A percentile compares a stretch with the other conserved stretches of the same genome.
Conservation (phyloP, 2,888 invertebrate genomes). For the Phlogophora meticulosa region DNA sequence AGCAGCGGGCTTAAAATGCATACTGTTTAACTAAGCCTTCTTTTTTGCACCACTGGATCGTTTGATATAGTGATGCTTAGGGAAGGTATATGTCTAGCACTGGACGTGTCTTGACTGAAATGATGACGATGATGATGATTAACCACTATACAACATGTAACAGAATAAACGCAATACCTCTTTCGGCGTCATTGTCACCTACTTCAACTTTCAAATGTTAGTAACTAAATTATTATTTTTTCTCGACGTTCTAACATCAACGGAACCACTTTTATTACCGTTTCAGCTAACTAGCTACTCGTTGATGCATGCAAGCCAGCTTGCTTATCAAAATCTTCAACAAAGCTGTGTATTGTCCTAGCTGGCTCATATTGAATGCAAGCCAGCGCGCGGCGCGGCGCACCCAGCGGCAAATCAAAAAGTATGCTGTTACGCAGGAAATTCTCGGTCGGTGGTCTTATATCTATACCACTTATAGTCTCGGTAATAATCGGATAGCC, state of each 20-base stretch:
- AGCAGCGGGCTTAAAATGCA: neutral
- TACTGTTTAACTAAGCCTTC: neutral
- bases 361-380: slow-evolving; percentile 84
- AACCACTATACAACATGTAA: too few relatives aligned
- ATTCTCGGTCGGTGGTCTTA: slow-evolving; percentile 82
- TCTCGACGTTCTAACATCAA: neutral
- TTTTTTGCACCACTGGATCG: neutral
- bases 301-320: slow-evolving; percentile 23
- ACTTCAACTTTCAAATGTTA: too few relatives aligned
- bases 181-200: too few relatives aligned
- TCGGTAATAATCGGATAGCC: slow-evolving; percentile 56
- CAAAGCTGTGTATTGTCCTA: slow-evolving; percentile 78
- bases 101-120: too few relatives aligned
- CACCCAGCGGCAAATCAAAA: slow-evolving; percentile 83
- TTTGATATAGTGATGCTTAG: too few relatives aligned
- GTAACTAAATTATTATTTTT: neutral
- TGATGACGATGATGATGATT: too few relatives aligned
- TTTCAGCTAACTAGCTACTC: slow-evolving; percentile 18
- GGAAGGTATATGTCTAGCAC: too few relatives aligned
- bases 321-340: slow-evolving; percentile 74
- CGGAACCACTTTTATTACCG: neutral
- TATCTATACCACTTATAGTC: slow-evolving; percentile 69
- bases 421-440: slow-evolving; percentile 75
- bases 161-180: too few relatives aligned
- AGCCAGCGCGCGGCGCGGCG: slow-evolving; percentile 74